Evolutionary conservation across 2,113 vertebrate genomes (phyloP).

Genomic region (Hemicordylus capensis): DNA sequence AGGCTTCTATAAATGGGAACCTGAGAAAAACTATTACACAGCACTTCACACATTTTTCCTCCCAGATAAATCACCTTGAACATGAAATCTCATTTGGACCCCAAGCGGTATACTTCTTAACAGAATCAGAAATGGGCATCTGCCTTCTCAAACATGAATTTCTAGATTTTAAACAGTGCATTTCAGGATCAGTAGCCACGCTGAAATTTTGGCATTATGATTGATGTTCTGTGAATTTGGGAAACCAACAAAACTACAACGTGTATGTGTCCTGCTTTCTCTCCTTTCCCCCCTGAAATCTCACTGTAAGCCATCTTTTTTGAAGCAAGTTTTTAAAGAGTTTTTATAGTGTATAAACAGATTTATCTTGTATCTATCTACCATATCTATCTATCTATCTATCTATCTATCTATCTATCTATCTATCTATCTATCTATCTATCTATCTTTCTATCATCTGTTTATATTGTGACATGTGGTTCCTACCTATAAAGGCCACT

Average conservation of each 20-base stretch:
- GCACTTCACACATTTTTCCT: background rate
- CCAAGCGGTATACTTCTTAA: background rate
- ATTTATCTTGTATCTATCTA: background rate
- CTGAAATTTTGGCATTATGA: constrained; percentile 30
- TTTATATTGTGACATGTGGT: too few species aligned
- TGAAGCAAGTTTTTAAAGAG: background rate
- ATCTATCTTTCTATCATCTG: too few species aligned
- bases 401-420: too few species aligned
- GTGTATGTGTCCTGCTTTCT: background rate
- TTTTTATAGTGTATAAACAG: background rate
- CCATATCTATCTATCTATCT: too few species aligned
- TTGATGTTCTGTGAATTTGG: background rate
- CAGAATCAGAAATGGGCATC: background rate
- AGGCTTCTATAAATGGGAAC: background rate
- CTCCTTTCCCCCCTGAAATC: constrained; percentile 28
- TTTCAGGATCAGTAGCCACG: constrained; percentile 9
- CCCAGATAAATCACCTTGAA: background rate
- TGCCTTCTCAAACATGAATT: background rate
- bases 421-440: too few species aligned
- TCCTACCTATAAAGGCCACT: too few species aligned
- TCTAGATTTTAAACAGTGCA: background rate
- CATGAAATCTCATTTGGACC: background rate
- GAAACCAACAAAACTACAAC: background rate
- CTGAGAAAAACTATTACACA: background rate
- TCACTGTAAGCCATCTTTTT: background rate